phyloP scores from a whole-genome alignment of 2,797 vertebrate genomes.

The Holocentrus rufus region DNA sequence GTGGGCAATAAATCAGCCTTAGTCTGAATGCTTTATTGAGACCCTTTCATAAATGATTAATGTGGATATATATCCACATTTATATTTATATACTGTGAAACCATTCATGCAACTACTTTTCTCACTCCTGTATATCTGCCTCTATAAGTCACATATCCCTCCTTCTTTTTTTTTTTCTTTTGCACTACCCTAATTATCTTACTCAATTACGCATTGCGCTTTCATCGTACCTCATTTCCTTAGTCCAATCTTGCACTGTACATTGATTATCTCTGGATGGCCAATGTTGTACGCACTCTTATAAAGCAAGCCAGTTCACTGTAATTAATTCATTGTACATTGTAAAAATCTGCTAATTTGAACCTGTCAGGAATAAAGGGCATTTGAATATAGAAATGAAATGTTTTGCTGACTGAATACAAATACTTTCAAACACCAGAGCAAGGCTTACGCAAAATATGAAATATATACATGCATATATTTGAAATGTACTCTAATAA shows the following conservation, averaged over 20 bases:
- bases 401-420: conserved; percentile 43
- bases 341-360: conserved; percentile 32
- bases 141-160: conserved; percentile 9
- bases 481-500: neutral
- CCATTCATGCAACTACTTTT: conserved; percentile 28
- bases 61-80: conserved; percentile 22
- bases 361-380: conserved; percentile 42
- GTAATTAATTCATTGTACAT: conserved; percentile 52
- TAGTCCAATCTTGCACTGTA: conserved; percentile 38
- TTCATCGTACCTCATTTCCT: conserved; percentile 23
- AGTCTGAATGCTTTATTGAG: conserved; percentile 24
- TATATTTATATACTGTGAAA: conserved; percentile 22
- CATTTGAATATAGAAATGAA: conserved; percentile 35
- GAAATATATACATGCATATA: neutral
- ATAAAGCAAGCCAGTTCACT: conserved; percentile 46
- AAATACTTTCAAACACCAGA: conserved; percentile 37
- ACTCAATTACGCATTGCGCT: conserved; percentile 14
- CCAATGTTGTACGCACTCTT: conserved; percentile 24
- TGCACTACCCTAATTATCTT: conserved; percentile 18
- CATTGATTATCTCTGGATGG: conserved; percentile 50
- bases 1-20: conserved; percentile 23
- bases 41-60: conserved; percentile 46
- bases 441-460: neutral
- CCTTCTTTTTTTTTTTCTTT: conserved; percentile 26
- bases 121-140: conserved; percentile 21